Conservation (phyloP, 2,113 vertebrate genomes). For the Columba livia region DNA sequence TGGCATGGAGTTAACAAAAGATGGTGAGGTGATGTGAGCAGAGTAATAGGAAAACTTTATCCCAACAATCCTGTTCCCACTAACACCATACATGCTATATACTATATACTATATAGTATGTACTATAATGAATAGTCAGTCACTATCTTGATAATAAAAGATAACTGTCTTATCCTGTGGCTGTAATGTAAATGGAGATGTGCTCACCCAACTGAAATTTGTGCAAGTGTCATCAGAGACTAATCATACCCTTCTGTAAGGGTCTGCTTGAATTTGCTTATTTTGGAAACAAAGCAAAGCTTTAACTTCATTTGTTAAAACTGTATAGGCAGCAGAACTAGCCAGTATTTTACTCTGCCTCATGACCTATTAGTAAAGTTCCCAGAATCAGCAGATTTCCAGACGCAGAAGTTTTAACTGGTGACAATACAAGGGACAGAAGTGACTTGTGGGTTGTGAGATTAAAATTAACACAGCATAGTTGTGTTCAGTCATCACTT, state of each 20-base stretch:
- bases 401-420: not conserved
- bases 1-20: not conserved
- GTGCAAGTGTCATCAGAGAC: not conserved
- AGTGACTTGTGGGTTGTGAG: not conserved
- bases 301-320: conserved; percentile 39
- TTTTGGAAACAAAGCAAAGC: conserved; percentile 51
- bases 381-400: conserved; percentile 41
- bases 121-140: not conserved
- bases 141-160: not conserved
- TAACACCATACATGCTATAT: not conserved
- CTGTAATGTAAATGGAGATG: not conserved
- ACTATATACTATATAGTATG: not conserved
- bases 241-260: not conserved
- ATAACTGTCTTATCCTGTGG: not conserved
- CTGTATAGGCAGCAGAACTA: conserved; percentile 24
- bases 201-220: not conserved
- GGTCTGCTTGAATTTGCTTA: conserved; percentile 35
- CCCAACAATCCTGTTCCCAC: not conserved
- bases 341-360: not conserved
- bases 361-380: not conserved
- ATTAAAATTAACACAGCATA: not conserved
- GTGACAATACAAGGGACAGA: not conserved
- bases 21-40: not conserved
- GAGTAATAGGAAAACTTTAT: not conserved
- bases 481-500: not conserved